A percentile compares a stretch with the other conserved stretches of the same genome.
phyloP scores from a whole-genome alignment of 2,888 invertebrate genomes.

The Eretmocerus hayati region DNA sequence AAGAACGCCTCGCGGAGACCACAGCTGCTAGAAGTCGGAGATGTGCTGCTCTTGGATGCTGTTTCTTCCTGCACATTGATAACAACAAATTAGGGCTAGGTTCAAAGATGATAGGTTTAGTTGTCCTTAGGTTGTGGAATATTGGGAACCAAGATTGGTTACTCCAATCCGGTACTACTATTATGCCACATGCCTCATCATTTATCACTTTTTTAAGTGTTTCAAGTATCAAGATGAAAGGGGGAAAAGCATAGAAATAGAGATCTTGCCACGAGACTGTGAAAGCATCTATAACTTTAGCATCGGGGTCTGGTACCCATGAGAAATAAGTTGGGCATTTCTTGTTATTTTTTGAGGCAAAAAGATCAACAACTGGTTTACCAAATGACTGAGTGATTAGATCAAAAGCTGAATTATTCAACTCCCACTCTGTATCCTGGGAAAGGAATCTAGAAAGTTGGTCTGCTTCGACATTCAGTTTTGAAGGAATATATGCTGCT shows the following conservation, averaged over 20 bases:
- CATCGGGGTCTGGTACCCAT: background rate
- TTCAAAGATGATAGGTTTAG: background rate
- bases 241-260: background rate
- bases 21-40: too few species aligned
- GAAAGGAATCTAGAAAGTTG: background rate
- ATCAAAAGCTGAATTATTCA: background rate
- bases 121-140: background rate
- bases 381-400: background rate
- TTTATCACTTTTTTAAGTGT: background rate
- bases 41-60: too few species aligned
- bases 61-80: background rate
- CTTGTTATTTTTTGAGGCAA: background rate
- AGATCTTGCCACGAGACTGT: background rate
- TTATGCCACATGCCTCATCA: background rate
- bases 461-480: background rate
- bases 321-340: background rate
- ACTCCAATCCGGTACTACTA: background rate
- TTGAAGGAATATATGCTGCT: background rate
- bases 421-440: background rate
- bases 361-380: background rate
- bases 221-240: too few species aligned
- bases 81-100: background rate
- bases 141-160: background rate
- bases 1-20: conserved; percentile 22
- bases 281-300: background rate